Percentiles rank a stretch among this genome's conserved stretches.
Conservation (phyloP, 2,888 invertebrate genomes). For the Schizaphis graminum region DNA sequence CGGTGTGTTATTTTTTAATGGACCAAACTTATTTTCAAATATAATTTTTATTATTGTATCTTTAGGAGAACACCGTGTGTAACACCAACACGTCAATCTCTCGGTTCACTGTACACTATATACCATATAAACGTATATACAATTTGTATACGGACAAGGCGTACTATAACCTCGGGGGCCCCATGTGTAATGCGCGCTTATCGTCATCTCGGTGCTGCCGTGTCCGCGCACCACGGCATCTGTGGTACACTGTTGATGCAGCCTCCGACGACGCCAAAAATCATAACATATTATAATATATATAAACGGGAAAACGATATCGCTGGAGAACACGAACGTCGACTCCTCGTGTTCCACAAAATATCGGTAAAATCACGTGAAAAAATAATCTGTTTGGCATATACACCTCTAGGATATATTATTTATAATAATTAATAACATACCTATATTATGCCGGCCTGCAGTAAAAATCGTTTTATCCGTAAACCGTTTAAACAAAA, state of each 20-base stretch:
- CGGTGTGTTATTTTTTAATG: neutral
- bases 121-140: neutral
- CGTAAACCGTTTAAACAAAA: neutral
- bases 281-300: slow-evolving; percentile 17
- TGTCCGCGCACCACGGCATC: neutral
- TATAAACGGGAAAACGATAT: slow-evolving; percentile 23
- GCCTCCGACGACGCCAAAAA: slow-evolving; percentile 36
- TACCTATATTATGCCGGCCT: neutral
- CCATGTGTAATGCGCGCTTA: neutral
- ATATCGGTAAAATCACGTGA: slow-evolving; percentile 7
- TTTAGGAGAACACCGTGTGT: slow-evolving; percentile 21
- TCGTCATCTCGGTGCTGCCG: slow-evolving; percentile 3
- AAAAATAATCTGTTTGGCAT: neutral
- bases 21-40: slow-evolving; percentile 33
- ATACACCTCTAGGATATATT: neutral
- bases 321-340: neutral
- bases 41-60: slow-evolving; percentile 17
- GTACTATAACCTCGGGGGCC: slow-evolving; percentile 31
- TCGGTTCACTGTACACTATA: neutral
- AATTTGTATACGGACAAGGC: neutral
- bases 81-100: slow-evolving; percentile 39
- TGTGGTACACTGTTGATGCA: neutral
- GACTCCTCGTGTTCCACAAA: neutral
- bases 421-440: neutral
- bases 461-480: neutral